Evolutionary conservation across 2,113 vertebrate species (phyloP).

Genomic region (Bujurquina vittata): DNA sequence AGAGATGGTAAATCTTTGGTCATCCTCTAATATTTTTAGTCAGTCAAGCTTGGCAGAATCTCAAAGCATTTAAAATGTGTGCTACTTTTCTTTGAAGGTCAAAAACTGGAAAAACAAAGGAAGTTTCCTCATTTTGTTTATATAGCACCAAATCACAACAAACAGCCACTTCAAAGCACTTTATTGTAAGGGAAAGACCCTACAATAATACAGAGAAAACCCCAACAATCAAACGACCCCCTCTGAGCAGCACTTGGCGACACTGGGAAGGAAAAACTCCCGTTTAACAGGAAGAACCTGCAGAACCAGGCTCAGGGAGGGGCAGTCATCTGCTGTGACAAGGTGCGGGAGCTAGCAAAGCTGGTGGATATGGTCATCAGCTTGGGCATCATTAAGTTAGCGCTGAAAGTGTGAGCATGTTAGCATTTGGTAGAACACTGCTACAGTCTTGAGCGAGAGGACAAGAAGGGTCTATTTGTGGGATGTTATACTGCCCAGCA

Average conservation of each 20-base stretch:
- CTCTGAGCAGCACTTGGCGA: no score
- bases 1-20: neutral
- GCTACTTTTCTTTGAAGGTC: neutral
- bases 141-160: no score
- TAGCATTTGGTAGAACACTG: neutral
- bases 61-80: neutral
- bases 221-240: no score
- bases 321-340: no score
- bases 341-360: neutral
- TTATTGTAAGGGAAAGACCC: no score
- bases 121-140: neutral
- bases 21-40: neutral
- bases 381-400: neutral
- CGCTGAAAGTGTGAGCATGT: neutral
- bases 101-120: neutral
- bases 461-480: neutral
- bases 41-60: neutral
- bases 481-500: neutral
- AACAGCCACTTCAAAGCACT: no score
- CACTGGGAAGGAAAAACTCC: no score
- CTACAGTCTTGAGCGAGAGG: neutral
- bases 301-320: no score
- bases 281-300: no score
- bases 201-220: no score
- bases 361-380: neutral